Evolutionary conservation across 1,140 invertebrate genomes (phyloP), one percentile per base, ranked within the genome.

Genomic region (Euglossa dilemma): DNA sequence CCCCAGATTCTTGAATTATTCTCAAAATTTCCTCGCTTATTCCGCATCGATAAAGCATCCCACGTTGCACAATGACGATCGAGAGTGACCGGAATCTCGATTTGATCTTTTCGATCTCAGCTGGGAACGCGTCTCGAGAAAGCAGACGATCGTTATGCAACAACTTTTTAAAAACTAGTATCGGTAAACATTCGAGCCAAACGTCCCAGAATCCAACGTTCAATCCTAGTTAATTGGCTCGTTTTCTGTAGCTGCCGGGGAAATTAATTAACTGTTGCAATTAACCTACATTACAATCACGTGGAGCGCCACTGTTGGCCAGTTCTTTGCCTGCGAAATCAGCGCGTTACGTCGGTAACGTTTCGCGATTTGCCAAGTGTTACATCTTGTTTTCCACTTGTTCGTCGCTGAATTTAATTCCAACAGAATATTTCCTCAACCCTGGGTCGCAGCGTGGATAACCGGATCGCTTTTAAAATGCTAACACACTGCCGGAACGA

Each of bases 281-380:
- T 83, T 83, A 83, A 83, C 80, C 80, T 77, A 83, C 45, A 77
- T 82, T 9, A 25, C n/a, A 50, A 80, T 20, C 59, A 63, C 50
- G 70, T 18, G 70, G 11, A 54, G 67, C 20, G 57, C 16, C 36
- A 73, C 47, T 36, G 64, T 47, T 25, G 57, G 28, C 18, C 50
- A 12, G 18, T 64, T 25, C 23, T 64, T 74, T 25, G 50, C n/a
- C 71, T 57, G 47, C 6, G 18, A 50, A 66, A 80, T 56, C 28
- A 80, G 16, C 56, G 43, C 14, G 43, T 67, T 20, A 20, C 45
- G 12, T 18, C 3, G 54, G 5, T 18, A 28, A 36, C 6, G 6
- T 52, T 28, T 47, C 43, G 11, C 54, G 12, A 63, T 52, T 63
- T 0, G 0, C 18, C 0, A 78, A 69, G 6, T 16, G 50, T 45